Evolutionary conservation across 1,140 invertebrate genomes (phyloP).

Genomic region (Macrobrachium rosenbergii): DNA sequence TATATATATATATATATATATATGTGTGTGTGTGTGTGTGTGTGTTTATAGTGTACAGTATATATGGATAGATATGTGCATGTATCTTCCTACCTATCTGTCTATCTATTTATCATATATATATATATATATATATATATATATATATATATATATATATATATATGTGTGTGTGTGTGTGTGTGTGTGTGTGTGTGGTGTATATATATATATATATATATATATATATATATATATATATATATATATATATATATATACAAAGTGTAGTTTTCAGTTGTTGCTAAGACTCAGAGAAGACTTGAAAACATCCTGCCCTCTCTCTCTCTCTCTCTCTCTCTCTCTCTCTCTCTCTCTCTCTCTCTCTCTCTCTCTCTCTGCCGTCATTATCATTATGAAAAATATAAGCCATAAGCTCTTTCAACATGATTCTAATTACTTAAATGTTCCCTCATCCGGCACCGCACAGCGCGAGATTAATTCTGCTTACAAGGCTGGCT

Average conservation of each 20-base stretch:
- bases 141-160: constrained; percentile 27
- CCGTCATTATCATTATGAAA: too few relatives aligned
- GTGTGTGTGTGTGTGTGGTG: not conserved
- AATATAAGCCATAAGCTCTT: too few relatives aligned
- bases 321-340: too few relatives aligned
- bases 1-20: constrained; percentile 27
- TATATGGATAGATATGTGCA: not conserved
- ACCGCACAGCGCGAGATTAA: too few relatives aligned
- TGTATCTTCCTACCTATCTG: not conserved
- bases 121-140: constrained; percentile 27
- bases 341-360: too few relatives aligned
- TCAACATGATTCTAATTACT: too few relatives aligned
- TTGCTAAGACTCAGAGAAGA: too few relatives aligned
- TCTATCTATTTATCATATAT: not conserved
- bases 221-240: not conserved
- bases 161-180: constrained; percentile 9
- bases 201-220: too few relatives aligned
- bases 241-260: constrained; percentile 4
- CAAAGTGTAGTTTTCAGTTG: not conserved
- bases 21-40: not conserved
- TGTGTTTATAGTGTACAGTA: not conserved
- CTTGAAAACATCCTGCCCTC: too few relatives aligned
- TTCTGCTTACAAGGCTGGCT: too few relatives aligned
- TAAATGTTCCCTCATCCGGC: too few relatives aligned
- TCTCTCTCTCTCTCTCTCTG: not conserved